Conservation (phyloP, 2,797 vertebrate species). For the Tapera naevia region DNA sequence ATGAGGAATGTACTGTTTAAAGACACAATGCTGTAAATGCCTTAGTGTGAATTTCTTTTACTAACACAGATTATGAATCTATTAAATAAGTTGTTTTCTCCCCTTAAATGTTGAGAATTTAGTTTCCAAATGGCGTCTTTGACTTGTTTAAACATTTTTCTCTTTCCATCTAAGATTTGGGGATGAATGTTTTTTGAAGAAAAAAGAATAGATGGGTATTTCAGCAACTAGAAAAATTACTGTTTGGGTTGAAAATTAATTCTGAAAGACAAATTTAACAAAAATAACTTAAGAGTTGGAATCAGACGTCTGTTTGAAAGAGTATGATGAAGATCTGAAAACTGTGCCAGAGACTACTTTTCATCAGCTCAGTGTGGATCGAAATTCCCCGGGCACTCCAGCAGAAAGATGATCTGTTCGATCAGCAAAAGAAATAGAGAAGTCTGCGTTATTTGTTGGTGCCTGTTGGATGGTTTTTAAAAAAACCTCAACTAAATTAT, state of each 20-base stretch:
- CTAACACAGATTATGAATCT: background rate
- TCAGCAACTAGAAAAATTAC: background rate
- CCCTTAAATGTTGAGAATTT: background rate
- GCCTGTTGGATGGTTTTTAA: background rate
- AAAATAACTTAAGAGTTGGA: background rate
- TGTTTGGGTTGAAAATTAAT: slow-evolving; percentile 6
- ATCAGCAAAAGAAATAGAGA: slow-evolving; percentile 4
- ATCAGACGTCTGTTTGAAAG: background rate
- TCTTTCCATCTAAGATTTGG: background rate
- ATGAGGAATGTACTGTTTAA: background rate
- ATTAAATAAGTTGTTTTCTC: background rate
- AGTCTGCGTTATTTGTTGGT: background rate
- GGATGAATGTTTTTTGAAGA: background rate
- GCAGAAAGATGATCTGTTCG: background rate
- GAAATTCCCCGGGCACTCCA: background rate
- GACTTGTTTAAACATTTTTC: background rate
- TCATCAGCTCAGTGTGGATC: background rate
- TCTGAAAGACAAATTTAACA: background rate
- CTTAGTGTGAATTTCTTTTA: background rate
- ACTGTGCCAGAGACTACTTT: background rate
- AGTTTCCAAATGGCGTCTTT: background rate
- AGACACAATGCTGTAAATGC: background rate
- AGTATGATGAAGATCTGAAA: background rate
- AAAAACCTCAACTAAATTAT: background rate
- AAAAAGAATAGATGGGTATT: background rate